Conservation (phyloP, 2,797 vertebrate species). For the Delichon dasypus region DNA sequence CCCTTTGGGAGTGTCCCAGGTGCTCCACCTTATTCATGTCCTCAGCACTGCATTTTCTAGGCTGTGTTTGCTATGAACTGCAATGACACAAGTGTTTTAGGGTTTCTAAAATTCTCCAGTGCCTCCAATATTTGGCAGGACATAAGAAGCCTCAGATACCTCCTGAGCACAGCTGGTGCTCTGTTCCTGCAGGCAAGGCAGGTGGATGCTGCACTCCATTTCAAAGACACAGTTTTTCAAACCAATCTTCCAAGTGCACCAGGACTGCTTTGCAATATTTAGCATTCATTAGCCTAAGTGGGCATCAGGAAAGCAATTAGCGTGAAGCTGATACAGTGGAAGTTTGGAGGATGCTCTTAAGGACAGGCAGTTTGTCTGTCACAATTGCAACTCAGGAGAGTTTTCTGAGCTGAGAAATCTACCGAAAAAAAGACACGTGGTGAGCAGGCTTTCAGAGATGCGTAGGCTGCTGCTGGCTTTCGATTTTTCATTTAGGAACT, state of each 20-base stretch:
- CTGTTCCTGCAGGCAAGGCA: background rate
- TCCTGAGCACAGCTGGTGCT: background rate
- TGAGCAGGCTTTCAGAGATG: background rate
- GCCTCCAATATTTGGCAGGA: background rate
- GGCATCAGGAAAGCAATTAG: conserved; percentile 21
- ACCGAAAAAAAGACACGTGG: fast-evolving
- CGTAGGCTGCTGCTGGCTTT: background rate
- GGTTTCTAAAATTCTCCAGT: background rate
- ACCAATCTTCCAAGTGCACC: background rate
- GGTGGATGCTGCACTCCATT: background rate
- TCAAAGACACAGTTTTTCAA: background rate
- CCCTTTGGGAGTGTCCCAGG: background rate
- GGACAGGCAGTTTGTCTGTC: background rate
- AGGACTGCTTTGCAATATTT: background rate
- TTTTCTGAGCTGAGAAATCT: background rate
- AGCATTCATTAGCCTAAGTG: background rate
- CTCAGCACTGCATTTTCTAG: background rate
- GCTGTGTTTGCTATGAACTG: fast-evolving
- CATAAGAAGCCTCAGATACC: background rate
- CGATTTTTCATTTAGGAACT: background rate
- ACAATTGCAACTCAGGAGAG: background rate
- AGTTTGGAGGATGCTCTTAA: background rate
- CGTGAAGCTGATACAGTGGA: background rate
- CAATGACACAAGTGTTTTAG: background rate
- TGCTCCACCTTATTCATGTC: background rate